phyloP scores from a whole-genome alignment of 1,140 invertebrate genomes.

The Dendrolimus kikuchii region DNA sequence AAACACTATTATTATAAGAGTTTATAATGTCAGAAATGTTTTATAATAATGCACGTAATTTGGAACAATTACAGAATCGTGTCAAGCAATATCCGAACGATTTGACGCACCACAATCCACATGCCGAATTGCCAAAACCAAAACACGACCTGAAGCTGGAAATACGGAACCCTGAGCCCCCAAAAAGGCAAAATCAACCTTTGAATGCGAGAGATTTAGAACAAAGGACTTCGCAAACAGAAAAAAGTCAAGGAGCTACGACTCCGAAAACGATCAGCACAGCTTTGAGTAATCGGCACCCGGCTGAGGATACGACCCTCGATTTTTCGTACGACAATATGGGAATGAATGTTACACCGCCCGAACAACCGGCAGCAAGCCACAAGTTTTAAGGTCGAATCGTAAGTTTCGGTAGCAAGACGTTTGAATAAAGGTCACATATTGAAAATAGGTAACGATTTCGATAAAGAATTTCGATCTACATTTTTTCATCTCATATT shows the following conservation, averaged over 20 bases:
- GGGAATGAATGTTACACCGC: constrained; percentile 75
- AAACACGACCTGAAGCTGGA: constrained; percentile 59
- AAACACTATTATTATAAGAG: no score
- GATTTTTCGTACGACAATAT: constrained; percentile 82
- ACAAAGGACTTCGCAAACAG: constrained; percentile 48
- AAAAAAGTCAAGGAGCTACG: constrained; percentile 59
- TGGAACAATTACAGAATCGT: constrained; percentile 41
- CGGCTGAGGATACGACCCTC: constrained; percentile 78
- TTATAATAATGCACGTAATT: no score
- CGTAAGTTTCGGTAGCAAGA: constrained; percentile 25
- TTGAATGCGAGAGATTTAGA: constrained; percentile 51
- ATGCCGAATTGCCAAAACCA: constrained; percentile 52
- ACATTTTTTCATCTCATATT: no score
- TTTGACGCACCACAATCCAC: constrained; percentile 55
- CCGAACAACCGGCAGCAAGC: constrained; percentile 52
- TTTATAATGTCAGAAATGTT: no score
- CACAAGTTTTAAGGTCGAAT: constrained; percentile 48
- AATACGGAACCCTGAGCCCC: constrained; percentile 50
- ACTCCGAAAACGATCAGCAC: constrained; percentile 74
- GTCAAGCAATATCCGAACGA: constrained; percentile 53
- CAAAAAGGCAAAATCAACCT: constrained; percentile 42
- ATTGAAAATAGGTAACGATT: no score
- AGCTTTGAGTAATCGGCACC: constrained; percentile 70
- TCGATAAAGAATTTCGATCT: no score
- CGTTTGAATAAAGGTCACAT: constrained; percentile 10